Evolutionary conservation across 2,797 vertebrate genomes (phyloP).

Genomic region (Cyclopterus lumpus): DNA sequence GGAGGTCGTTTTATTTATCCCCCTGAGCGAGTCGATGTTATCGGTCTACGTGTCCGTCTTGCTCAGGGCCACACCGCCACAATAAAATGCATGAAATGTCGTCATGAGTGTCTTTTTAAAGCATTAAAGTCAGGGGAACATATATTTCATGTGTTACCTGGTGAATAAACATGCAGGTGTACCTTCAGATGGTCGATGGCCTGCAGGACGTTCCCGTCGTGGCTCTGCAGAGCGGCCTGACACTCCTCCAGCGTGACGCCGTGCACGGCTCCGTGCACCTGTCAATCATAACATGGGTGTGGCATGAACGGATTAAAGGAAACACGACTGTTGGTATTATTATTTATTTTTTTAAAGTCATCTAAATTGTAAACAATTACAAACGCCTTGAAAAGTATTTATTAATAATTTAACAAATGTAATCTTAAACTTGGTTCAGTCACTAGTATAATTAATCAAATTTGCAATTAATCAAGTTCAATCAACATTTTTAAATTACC

Average conservation of each 20-base stretch:
- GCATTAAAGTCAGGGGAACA: no score
- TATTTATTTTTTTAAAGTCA: no score
- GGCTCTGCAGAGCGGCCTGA: slow-evolving; percentile 89
- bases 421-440: background rate
- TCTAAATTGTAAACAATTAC: no score
- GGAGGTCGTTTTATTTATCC: background rate
- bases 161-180: no score
- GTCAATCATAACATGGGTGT: background rate
- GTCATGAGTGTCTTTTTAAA: no score
- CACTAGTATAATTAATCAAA: background rate
- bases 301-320: background rate
- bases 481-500: background rate
- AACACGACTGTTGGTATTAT: no score
- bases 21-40: no score
- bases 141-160: no score
- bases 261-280: slow-evolving; percentile 95
- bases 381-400: background rate
- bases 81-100: no score
- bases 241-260: slow-evolving; percentile 96
- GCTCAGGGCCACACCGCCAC: no score
- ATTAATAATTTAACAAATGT: no score
- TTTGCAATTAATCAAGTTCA: background rate
- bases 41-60: no score
- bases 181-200: slow-evolving; percentile 95
- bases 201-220: slow-evolving; percentile 88